Percentiles rank a stretch among this genome's conserved stretches.
Conservation (phyloP, 2,113 vertebrate genomes). For the Myrmophylax atrothorax region DNA sequence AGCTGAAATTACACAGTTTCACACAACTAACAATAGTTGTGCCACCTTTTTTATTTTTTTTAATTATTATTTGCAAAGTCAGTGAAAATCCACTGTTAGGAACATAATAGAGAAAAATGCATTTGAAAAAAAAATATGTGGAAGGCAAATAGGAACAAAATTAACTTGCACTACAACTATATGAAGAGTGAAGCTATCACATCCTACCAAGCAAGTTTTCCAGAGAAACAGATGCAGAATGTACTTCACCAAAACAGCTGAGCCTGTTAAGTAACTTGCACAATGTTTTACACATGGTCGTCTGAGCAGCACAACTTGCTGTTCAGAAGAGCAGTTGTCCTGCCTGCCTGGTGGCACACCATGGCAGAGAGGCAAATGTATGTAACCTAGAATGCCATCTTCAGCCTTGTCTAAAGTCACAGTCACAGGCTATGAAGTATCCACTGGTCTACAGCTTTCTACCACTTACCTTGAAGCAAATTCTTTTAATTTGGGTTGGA, state of each 20-base stretch:
- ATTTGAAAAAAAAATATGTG: not conserved
- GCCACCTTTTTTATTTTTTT: not conserved
- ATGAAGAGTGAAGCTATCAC: not conserved
- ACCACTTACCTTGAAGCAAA: not conserved
- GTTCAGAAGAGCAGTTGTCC: not conserved
- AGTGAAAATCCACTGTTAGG: slow-evolving; percentile 34
- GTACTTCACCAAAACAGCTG: not conserved
- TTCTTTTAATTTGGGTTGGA: not conserved
- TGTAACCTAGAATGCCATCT: not conserved
- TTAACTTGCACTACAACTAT: not conserved
- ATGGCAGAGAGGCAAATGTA: not conserved
- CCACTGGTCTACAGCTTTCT: not conserved
- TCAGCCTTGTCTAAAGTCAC: not conserved
- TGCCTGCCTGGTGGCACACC: not conserved
- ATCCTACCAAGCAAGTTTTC: not conserved
- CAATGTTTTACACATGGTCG: rapidly evolving
- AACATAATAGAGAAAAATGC: not conserved
- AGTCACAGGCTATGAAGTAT: not conserved
- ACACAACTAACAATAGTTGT: not conserved
- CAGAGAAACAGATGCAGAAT: not conserved
- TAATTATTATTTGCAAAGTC: slow-evolving; percentile 21
- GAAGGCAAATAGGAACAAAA: not conserved
- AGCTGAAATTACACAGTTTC: not conserved
- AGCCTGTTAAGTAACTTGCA: not conserved
- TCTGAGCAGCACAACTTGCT: not conserved